Evolutionary conservation across 1,140 invertebrate genomes (phyloP).

Genomic region (Nephila pilipes): DNA sequence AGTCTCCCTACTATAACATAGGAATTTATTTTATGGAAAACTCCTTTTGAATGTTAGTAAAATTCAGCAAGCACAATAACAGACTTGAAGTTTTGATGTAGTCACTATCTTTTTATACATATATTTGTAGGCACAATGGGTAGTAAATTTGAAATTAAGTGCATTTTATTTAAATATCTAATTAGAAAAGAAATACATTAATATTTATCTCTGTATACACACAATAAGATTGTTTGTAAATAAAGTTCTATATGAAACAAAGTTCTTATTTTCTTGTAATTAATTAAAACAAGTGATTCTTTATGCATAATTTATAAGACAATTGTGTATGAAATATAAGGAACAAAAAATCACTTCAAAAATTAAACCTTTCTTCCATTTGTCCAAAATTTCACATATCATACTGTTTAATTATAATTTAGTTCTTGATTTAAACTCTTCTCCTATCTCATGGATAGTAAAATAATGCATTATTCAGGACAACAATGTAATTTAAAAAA

Average conservation of each 20-base stretch:
- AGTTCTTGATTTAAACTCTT: no score
- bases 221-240: conserved; percentile 60
- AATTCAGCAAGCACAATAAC: conserved; percentile 24
- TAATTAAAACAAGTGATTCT: no score
- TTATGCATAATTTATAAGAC: no score
- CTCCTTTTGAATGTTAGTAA: conserved; percentile 63
- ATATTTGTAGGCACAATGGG: conserved; percentile 31
- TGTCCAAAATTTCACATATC: no score
- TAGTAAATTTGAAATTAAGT: conserved; percentile 40
- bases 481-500: no score
- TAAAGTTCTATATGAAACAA: conserved; percentile 58
- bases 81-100: conserved; percentile 25
- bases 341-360: no score
- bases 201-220: conserved; percentile 61
- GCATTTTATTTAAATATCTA: conserved; percentile 47
- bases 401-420: no score
- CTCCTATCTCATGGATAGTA: no score
- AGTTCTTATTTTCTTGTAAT: neutral
- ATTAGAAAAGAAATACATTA: conserved; percentile 49
- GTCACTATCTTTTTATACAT: conserved; percentile 44
- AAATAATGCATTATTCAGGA: no score
- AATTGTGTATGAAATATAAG: no score
- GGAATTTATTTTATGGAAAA: conserved; percentile 32
- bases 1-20: neutral
- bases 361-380: no score